Evolutionary conservation across 2,797 vertebrate genomes (phyloP), one percentile per base, ranked within the genome.

Genomic region (Sylvilagus floridanus): DNA sequence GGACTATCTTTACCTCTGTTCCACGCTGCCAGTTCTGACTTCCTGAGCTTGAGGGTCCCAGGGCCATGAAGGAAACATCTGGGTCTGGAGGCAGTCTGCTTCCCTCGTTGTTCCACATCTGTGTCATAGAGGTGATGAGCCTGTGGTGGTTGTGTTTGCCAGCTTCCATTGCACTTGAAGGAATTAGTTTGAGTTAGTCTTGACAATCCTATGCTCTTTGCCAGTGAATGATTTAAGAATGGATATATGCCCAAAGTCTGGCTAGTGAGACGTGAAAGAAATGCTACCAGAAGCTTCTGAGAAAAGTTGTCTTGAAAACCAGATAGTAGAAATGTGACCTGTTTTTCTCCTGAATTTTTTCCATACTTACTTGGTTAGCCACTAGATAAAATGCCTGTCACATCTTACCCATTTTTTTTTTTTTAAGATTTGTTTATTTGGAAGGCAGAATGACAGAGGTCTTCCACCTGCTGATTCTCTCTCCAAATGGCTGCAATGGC

Each of bases 81-180:
- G 30, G 28, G 5, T 73, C 30, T 90, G 24, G 30, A 85, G 35
- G 50, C 21, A 77, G 9, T 50, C 52, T 63, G 50, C 63, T 76
- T 78, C 81, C 32, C 32, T 82, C 30, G 47, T 62, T 75, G 63
- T 66, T 88, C 82, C 28, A 17, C 71, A 24, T 68, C 57, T 37
- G 54, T 92, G n/a, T 78, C 47, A 54, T 95, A 10, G 24, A 84
- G 32, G 54, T 88, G 17, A 30, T 66, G 63, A 13, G 35, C 30
- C 66, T 72, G 82, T 91, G 65, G 57, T 85, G 13, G 52, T 52
- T 60, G n/a, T 79, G 65, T 88, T 95, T 92, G 66, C 60, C 85
- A 89, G 17, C 57, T 69, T 87, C 11, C 13, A 57, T 91, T 77
- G 71, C 16, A 54, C n/a, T 35, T 13, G 26, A 91, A 69, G 42